Evolutionary conservation across 2,113 vertebrate species (phyloP), one percentile per base, ranked within the genome.

Genomic region (Himantopus leucocephalus): DNA sequence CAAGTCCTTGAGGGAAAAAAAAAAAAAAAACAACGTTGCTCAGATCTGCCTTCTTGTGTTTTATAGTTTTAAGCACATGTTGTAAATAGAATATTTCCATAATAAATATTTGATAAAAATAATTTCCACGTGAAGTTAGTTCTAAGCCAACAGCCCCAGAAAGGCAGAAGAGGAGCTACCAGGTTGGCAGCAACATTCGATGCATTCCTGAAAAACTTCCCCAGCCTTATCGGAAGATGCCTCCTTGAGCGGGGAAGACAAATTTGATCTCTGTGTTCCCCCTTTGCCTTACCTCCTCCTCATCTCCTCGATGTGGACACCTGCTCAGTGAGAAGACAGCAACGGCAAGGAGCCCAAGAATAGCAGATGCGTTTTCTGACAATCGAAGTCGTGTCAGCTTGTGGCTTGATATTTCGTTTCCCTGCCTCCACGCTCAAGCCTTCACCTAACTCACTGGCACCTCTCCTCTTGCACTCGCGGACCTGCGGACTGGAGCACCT

Each of bases 51-150:
- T 80, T 63, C 88, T 87, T 59, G 3, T 62, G 85, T 72, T 68
- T 58, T 67, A 72, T 67, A 60, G 39, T 24, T 71, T 88, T 45
- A 86, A 86, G 85, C 59, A 75, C 76, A 56, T 21, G 81, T 71
- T 80, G 77, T 58, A 96, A 95, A 94, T 76, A 76, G 77, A 94
- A 62, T 80, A 89, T 87, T 94, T 92, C 85, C 88, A 85, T 74
- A 43, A 92, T 22, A 90, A 84, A 87, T 67, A 18, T 53, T 72
- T 39, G 91, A 87, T 90, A 68, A 92, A 95, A 96, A 92, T 92
- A 83, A 92, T 87, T 72, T 67, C 63, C 72, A 79, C 14, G 12
- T 71, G 47, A 83, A 94, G 58, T 63, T 68, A 17, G 18, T 59
- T 43, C 58, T 22, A n/a, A 71, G 68, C 63, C 92, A 90, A 71